These are phyloP conservation scores for Hirudo medicinalis DNA, from an alignment of 1,140 invertebrate species.

Conservation along the genomic window DNA sequence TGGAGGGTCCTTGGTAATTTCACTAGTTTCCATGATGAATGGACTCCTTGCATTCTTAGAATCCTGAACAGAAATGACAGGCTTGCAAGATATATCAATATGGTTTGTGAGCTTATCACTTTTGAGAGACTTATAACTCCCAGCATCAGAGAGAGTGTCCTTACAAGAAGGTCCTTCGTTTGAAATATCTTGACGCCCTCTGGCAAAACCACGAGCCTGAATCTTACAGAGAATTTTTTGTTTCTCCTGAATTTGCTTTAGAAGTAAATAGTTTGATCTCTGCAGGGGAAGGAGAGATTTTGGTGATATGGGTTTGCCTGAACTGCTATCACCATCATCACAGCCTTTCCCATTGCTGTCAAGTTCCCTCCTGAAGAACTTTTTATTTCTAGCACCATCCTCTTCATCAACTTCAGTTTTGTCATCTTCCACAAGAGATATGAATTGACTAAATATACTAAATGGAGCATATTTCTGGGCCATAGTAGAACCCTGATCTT, in stretches of 20 bases:
- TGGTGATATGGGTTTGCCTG: slow-evolving; percentile 7
- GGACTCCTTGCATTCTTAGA: no score
- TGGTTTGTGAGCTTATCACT: slow-evolving; percentile 1
- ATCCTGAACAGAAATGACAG: no score
- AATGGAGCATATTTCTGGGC: slow-evolving; percentile 37
- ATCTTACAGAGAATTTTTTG: slow-evolving; percentile 19
- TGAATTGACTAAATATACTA: slow-evolving; percentile 39
- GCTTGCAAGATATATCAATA: no score
- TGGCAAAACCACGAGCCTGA: slow-evolving; percentile 16
- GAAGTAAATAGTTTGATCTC: slow-evolving; percentile 12
- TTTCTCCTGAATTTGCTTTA: slow-evolving; percentile 22
- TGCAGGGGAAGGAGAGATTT: slow-evolving; percentile 17
- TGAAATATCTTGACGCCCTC: slow-evolving; percentile 4
- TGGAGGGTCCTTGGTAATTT: no score
- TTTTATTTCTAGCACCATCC: slow-evolving; percentile 24
- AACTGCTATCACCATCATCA: slow-evolving; percentile 1
- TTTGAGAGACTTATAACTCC: slow-evolving; percentile 4
- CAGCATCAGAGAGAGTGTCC: slow-evolving; percentile 12
- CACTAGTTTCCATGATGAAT: no score
- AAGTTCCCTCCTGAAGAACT: neutral
- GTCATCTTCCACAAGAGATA: slow-evolving; percentile 32
- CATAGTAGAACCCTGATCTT: slow-evolving; percentile 29
- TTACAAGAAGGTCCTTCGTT: slow-evolving; percentile 2
- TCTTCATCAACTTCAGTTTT: slow-evolving; percentile 33
- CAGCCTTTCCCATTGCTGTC: neutral